Conservation (phyloP, 2,888 invertebrate species). For the Sisyra nigra region DNA sequence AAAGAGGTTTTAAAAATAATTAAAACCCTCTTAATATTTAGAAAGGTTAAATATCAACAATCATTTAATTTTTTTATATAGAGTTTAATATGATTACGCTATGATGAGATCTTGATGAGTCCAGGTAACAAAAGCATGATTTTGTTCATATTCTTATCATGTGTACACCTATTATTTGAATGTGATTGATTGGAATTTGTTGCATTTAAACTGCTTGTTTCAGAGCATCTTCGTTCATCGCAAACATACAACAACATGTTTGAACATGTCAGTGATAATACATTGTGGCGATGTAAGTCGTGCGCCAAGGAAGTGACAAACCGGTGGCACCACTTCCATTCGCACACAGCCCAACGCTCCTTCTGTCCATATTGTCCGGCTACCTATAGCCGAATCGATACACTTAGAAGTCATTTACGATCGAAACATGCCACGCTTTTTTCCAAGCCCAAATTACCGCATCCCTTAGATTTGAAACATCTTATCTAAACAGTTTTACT, state of each 20-base stretch:
- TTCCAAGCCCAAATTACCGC: slow-evolving; percentile 7
- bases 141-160: no score
- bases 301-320: slow-evolving; percentile 78
- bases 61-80: no score
- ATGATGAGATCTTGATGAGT: no score
- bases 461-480: not conserved
- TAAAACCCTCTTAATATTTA: no score
- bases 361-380: slow-evolving; percentile 74
- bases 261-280: slow-evolving; percentile 39
- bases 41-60: no score
- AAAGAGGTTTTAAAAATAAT: no score
- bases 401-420: slow-evolving; percentile 64
- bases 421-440: slow-evolving; percentile 45
- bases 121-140: no score
- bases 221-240: slow-evolving; percentile 22
- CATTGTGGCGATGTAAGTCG: slow-evolving; percentile 64
- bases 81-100: no score
- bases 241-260: slow-evolving; percentile 77
- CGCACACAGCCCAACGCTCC: slow-evolving; percentile 64
- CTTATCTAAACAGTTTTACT: not conserved
- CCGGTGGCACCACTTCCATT: slow-evolving; percentile 79
- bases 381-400: slow-evolving; percentile 77
- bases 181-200: not conserved
- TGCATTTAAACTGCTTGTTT: slow-evolving; percentile 15
- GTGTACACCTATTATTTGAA: no score